These are phyloP conservation scores for Neoaliturus tenellus DNA, from an alignment of 2,888 invertebrate species.

Conservation along the genomic window DNA sequence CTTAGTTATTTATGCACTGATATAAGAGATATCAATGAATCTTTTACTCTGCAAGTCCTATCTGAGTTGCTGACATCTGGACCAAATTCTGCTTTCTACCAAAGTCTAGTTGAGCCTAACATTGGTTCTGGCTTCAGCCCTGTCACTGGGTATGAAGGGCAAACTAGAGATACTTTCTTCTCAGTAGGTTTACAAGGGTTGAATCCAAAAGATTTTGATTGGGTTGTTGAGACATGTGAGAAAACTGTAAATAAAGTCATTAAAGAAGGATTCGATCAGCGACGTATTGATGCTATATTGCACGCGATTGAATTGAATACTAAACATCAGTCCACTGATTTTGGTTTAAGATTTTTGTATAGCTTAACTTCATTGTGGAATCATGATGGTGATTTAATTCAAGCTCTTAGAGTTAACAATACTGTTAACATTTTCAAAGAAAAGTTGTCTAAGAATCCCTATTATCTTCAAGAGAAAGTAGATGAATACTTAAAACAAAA, in stretches of 20 bases:
- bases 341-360: conserved; percentile 88
- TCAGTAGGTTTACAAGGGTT: conserved; percentile 91
- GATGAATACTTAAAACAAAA: conserved; percentile 87
- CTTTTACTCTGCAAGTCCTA: conserved; percentile 86
- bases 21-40: conserved; percentile 85
- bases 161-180: conserved; percentile 89
- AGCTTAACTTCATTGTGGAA: conserved; percentile 90
- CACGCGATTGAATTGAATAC: conserved; percentile 90
- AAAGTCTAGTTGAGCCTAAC: conserved; percentile 90
- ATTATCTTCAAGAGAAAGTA: conserved; percentile 80
- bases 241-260: conserved; percentile 85
- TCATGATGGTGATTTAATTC: conserved; percentile 86
- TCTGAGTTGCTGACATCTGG: conserved; percentile 89
- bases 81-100: conserved; percentile 95
- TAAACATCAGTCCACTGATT: conserved; percentile 92
- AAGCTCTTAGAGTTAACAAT: conserved; percentile 82
- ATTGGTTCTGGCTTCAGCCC: conserved; percentile 93
- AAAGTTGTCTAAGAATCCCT: conserved; percentile 79
- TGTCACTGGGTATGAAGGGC: conserved; percentile 87
- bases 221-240: conserved; percentile 81
- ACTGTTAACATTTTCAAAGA: conserved; percentile 80
- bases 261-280: conserved; percentile 85
- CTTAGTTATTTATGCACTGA: conserved; percentile 88
- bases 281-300: conserved; percentile 90
- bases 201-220: conserved; percentile 83